phyloP scores from a whole-genome alignment of 2,888 invertebrate species.

The Diarsia brunnea region DNA sequence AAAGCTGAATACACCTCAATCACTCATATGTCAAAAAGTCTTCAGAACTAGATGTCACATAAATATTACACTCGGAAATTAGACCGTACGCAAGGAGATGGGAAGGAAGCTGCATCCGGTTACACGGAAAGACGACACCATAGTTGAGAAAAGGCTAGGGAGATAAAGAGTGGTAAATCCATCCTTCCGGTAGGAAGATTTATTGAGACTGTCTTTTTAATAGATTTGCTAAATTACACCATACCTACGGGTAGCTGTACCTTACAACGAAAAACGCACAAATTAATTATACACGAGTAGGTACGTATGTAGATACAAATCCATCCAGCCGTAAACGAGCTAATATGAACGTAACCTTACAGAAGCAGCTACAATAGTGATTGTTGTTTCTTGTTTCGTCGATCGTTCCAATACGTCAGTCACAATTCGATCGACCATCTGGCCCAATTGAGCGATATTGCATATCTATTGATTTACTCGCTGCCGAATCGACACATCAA shows the following conservation, averaged over 20 bases:
- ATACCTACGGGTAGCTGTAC: neutral
- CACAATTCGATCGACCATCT: slow-evolving; percentile 60
- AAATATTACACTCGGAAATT: neutral
- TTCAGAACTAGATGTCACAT: neutral
- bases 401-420: slow-evolving; percentile 54
- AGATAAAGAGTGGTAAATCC: neutral
- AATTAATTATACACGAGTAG: neutral
- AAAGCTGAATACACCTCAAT: neutral
- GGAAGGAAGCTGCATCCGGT: neutral
- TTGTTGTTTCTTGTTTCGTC: slow-evolving; percentile 39
- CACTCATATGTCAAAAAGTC: neutral
- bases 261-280: neutral
- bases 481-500: slow-evolving; percentile 50
- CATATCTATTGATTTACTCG: slow-evolving; percentile 66
- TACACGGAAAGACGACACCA: neutral
- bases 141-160: neutral
- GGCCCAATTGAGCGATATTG: slow-evolving; percentile 66
- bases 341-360: slow-evolving; percentile 13
- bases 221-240: neutral
- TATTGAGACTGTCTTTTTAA: neutral
- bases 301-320: neutral
- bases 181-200: neutral
- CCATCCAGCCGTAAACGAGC: neutral
- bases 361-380: slow-evolving; percentile 37
- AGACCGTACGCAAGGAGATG: neutral